Base-by-base conservation (phyloP, 2,888 invertebrate species). In the Globia sparganii region DNA sequence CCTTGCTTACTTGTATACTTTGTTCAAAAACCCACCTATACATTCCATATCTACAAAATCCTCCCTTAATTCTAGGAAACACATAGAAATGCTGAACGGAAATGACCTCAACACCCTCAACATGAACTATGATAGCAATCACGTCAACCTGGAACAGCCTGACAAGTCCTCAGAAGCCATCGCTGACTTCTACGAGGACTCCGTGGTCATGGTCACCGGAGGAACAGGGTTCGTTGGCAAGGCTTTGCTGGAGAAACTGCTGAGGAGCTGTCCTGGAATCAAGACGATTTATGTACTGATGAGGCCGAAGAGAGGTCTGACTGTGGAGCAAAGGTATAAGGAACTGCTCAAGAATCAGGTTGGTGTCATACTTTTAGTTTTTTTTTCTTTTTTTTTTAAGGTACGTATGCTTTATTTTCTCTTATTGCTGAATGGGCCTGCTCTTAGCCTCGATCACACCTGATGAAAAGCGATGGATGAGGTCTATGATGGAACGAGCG, bases 201-300 rank as follows among this genome's bases (percentile, higher is more conserved):
- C 97, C 1, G 94, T 97, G 2, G 92, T 97, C 73, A 90, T 97
- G 59, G 94, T 97, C 59, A 97, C 97, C 34, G 98, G 98, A 37
- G 90, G 90, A 0, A 94, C 93, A 0, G 99, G 99, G n/a, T 99
- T 99, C 93, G 97, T 99, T 70, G 99, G 99, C 53, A 99, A 99
- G 95, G 99, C 99, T 0, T 96, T 99, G 4, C 96, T 99, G 80
- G 99, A 99, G 95, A 99, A 99, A 93, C 96, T 99, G 18, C 96
- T 99, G 37, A 97, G 99, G 91, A 98, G 98, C 73, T 99, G 99
- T 93, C 98, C 98, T 0, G 97, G 97, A 3, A 97, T 99, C 28
- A 97, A 97, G 59, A 97, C 97, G 18, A 97, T 99, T 73, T 99
- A 98, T 91, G 94, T 99, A 67, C 97, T 99, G 81, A 98, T 99